These are phyloP conservation scores for Drosophila nigricruria DNA, from an alignment of 2,888 invertebrate species.

Conservation along the genomic window DNA sequence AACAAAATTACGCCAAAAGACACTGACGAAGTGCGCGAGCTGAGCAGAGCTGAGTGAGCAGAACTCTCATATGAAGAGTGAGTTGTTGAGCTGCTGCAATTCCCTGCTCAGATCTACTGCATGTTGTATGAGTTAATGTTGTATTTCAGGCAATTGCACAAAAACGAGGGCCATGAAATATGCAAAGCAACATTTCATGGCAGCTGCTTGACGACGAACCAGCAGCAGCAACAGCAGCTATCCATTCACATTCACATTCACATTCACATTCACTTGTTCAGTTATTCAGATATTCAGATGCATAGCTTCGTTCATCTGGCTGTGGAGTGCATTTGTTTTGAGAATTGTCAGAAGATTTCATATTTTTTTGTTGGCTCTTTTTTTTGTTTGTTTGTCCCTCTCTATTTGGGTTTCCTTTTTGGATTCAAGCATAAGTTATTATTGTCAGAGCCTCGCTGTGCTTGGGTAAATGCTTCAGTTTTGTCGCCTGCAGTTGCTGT, in stretches of 20 bases:
- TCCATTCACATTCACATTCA: background rate
- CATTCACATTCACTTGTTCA: background rate
- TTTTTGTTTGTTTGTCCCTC: background rate
- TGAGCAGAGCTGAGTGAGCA: slow-evolving; percentile 14
- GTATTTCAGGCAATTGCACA: slow-evolving; percentile 61
- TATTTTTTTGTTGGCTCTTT: slow-evolving; percentile 18
- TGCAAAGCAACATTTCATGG: slow-evolving; percentile 70
- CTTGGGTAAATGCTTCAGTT: slow-evolving; percentile 53
- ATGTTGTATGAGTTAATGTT: slow-evolving; percentile 65
- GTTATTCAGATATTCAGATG: slow-evolving; percentile 41
- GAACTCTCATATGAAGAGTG: slow-evolving; percentile 13
- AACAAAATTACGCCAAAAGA: slow-evolving; percentile 71
- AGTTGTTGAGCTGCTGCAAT: slow-evolving; percentile 44
- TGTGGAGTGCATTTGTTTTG: slow-evolving; percentile 46
- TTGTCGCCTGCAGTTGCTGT: slow-evolving; percentile 59
- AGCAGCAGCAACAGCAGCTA: slow-evolving; percentile 8
- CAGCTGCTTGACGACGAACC: slow-evolving; percentile 23
- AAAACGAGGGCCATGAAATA: slow-evolving; percentile 65
- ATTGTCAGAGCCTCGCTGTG: slow-evolving; percentile 37
- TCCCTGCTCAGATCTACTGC: slow-evolving; percentile 44
- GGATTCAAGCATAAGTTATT: slow-evolving; percentile 52
- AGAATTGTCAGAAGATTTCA: slow-evolving; percentile 39
- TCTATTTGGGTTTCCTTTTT: background rate
- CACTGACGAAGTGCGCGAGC: slow-evolving; percentile 70
- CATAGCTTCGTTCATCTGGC: slow-evolving; percentile 32